Conservation (phyloP, 2,113 vertebrate genomes). For the Mastomys coucha region DNA sequence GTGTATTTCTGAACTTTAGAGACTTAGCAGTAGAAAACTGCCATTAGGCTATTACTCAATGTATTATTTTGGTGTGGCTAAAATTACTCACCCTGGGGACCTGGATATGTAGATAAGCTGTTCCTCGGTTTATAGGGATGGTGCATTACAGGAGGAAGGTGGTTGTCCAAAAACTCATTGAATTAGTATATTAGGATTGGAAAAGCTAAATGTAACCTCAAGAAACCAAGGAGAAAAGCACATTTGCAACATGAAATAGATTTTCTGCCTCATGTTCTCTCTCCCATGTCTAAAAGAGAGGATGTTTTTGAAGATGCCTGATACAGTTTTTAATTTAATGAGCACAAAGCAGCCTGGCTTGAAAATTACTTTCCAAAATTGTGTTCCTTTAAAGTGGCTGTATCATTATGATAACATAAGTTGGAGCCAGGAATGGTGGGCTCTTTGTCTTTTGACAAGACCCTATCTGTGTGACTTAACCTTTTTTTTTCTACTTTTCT, state of each 20-base stretch:
- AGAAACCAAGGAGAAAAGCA: background rate
- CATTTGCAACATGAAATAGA: constrained; percentile 21
- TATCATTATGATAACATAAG: background rate
- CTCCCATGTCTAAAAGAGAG: background rate
- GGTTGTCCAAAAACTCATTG: constrained; percentile 27
- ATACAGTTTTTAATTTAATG: constrained; percentile 37
- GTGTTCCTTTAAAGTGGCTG: background rate
- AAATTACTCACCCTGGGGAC: background rate
- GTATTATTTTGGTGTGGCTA: background rate
- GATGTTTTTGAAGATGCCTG: background rate
- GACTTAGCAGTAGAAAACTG: background rate
- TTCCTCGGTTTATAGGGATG: background rate
- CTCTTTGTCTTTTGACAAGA: constrained; percentile 38
- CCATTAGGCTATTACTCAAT: background rate
- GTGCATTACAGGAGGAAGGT: background rate
- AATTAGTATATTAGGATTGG: background rate
- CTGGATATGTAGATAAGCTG: background rate
- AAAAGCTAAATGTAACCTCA: background rate
- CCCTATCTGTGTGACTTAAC: background rate
- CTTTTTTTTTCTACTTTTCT: background rate
- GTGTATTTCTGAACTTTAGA: background rate
- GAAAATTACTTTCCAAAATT: background rate
- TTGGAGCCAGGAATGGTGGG: background rate
- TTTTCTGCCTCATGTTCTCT: background rate
- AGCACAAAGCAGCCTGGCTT: constrained; percentile 11